Conservation (phyloP, 2,113 vertebrate genomes). For the Poeciliopsis prolifica region DNA sequence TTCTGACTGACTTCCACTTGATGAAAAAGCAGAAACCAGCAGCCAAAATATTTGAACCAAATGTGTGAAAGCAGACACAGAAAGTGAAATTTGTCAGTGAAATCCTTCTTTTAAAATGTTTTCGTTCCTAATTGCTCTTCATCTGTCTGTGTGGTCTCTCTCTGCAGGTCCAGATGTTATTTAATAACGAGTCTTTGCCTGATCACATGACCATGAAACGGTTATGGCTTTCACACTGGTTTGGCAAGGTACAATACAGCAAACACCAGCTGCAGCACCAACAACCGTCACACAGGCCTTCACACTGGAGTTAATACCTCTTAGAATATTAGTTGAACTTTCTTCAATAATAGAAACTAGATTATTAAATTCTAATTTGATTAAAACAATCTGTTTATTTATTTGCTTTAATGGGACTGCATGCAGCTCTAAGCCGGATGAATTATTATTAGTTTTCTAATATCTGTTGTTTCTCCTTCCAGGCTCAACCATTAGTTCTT, state of each 20-base stretch:
- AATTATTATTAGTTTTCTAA: not conserved
- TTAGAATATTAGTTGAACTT: not conserved
- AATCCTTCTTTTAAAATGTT: not conserved
- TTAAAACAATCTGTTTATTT: not conserved
- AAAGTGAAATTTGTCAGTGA: not conserved
- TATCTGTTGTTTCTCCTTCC: conserved; percentile 4
- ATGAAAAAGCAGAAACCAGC: not conserved
- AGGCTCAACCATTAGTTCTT: conserved; percentile 83
- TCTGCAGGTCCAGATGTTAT: conserved; percentile 83
- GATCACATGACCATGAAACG: conserved; percentile 88
- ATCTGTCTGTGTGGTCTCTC: conserved; percentile 61
- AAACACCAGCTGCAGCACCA: conserved; percentile 26
- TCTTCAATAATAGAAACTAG: not conserved
- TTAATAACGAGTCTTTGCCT: conserved; percentile 84
- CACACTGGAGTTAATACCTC: conserved; percentile 4
- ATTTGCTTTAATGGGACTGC: not conserved
- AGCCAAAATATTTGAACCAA: not conserved
- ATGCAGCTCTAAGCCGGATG: not conserved
- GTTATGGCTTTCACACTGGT: conserved; percentile 85
- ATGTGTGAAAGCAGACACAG: not conserved
- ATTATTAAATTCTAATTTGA: not conserved
- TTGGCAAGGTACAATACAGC: conserved; percentile 80
- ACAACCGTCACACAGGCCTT: conserved; percentile 32
- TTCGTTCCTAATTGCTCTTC: conserved; percentile 7
- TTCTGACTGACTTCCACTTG: not conserved